Conservation (phyloP, 1,140 invertebrate species). For the Fopius arisanus region DNA sequence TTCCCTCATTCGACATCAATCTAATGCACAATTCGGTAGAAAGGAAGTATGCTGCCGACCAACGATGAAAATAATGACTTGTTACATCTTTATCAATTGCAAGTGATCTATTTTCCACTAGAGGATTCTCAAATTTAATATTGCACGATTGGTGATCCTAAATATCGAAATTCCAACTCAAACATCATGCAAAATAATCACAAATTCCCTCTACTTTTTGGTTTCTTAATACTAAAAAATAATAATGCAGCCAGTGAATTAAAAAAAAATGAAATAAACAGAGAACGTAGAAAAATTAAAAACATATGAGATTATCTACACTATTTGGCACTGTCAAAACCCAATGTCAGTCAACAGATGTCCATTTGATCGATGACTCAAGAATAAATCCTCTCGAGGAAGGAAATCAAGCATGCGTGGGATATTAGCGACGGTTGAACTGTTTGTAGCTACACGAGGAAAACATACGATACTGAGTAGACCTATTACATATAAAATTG, state of each 20-base stretch:
- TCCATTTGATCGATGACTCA: constrained; percentile 12
- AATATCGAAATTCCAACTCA: not conserved
- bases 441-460: not conserved
- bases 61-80: not conserved
- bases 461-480: constrained; percentile 11
- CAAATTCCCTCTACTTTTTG: constrained; percentile 31
- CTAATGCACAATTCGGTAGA: too few species aligned
- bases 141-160: not conserved
- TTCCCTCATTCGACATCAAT: not conserved
- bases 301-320: constrained; percentile 29
- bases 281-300: constrained; percentile 26
- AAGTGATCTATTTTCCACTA: not conserved
- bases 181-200: constrained; percentile 21
- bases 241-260: constrained; percentile 29
- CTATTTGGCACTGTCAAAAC: constrained; percentile 53
- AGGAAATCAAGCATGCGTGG: not conserved
- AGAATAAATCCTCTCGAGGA: not conserved
- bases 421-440: too few species aligned
- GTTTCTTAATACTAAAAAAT: constrained; percentile 43
- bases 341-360: constrained; percentile 33
- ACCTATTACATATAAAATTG: not conserved
- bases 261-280: not conserved
- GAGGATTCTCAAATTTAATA: not conserved
- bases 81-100: not conserved
- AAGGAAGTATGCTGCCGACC: not conserved